Percentiles rank a stretch among this genome's conserved stretches.
Evolutionary conservation across 2,113 vertebrate genomes (phyloP).

Genomic region (Sardina pilchardus): DNA sequence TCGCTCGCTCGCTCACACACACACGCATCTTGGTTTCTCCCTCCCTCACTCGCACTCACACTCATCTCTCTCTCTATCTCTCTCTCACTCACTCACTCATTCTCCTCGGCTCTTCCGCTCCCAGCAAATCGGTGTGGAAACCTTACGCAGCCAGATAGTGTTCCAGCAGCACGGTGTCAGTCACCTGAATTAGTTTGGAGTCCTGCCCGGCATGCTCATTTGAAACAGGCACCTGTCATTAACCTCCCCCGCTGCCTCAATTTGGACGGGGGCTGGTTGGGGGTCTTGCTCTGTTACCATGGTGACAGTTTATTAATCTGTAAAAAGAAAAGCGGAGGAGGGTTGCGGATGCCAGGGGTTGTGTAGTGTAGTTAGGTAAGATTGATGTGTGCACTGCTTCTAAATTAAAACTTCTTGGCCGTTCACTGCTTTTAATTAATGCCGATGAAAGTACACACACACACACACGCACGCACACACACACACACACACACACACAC

Average conservation of each 20-base stretch:
- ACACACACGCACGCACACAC: background rate
- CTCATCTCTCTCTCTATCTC: background rate
- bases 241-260: conserved; percentile 28
- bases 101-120: conserved; percentile 32
- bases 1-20: background rate
- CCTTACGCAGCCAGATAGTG: background rate
- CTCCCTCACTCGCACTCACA: background rate
- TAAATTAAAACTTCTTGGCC: background rate
- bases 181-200: conserved; percentile 39
- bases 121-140: conserved; percentile 23
- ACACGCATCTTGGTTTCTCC: too few relatives aligned
- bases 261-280: background rate
- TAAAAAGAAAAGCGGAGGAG: background rate
- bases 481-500: background rate
- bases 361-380: background rate
- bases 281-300: conserved; percentile 41
- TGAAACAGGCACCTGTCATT: conserved; percentile 35
- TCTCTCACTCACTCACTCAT: conserved; percentile 23
- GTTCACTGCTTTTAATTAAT: background rate
- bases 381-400: background rate
- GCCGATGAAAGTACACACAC: background rate
- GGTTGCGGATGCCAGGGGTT: background rate
- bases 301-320: conserved; percentile 24
- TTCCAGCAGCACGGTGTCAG: conserved; percentile 12
- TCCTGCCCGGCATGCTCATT: conserved; percentile 38